Percentiles rank a stretch among this genome's conserved stretches.
Evolutionary conservation across 2,888 invertebrate species (phyloP).

Genomic region (Eremobia ochroleuca): DNA sequence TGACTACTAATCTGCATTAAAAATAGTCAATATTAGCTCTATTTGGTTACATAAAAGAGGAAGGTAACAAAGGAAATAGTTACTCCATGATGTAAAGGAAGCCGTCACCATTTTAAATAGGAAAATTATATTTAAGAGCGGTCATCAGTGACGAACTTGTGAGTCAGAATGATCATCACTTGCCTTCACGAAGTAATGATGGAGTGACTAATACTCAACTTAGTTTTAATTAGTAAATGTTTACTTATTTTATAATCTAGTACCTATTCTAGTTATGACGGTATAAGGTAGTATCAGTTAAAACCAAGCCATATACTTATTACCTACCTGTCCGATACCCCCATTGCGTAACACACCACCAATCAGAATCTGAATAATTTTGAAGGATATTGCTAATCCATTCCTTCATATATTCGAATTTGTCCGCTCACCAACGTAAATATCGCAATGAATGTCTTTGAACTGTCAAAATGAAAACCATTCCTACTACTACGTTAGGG

Average conservation of each 20-base stretch:
- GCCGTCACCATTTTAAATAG: slow-evolving; percentile 27
- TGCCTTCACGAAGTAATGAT: slow-evolving; percentile 19
- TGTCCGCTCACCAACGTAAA: too few species aligned
- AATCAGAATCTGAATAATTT: too few species aligned
- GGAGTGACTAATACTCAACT: slow-evolving; percentile 39
- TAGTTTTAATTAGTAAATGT: background rate
- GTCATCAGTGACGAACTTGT: slow-evolving; percentile 37
- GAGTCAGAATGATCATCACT: slow-evolving; percentile 48
- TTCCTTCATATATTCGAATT: too few species aligned
- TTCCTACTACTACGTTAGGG: too few species aligned
- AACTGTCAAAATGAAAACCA: too few species aligned
- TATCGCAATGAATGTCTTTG: too few species aligned
- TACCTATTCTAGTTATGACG: background rate
- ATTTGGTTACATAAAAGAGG: background rate
- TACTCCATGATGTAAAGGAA: slow-evolving; percentile 3
- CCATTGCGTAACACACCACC: too few species aligned
- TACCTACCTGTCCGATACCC: background rate
- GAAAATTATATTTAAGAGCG: background rate
- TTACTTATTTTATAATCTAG: background rate
- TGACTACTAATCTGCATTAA: slow-evolving; percentile 13
- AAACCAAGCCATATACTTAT: background rate
- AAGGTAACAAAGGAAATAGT: slow-evolving; percentile 7
- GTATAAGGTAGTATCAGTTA: slow-evolving; percentile 1
- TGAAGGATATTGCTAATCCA: too few species aligned
- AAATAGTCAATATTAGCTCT: background rate